These are phyloP conservation scores for Rhombomys opimus DNA, from an alignment of 2,113 vertebrate genomes.

Conservation along the genomic window DNA sequence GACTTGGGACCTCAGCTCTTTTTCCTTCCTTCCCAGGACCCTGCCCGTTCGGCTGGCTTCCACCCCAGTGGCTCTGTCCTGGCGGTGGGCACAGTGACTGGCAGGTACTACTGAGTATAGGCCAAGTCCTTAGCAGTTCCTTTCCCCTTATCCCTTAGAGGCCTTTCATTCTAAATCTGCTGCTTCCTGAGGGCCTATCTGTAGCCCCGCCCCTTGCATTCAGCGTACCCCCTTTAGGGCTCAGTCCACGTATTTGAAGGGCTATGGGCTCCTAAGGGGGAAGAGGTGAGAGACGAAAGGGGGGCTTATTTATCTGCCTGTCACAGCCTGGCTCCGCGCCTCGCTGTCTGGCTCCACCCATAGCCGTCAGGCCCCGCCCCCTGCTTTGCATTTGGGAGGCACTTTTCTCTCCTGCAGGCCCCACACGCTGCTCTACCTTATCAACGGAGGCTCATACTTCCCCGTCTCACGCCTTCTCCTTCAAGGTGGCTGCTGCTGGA, in stretches of 20 bases:
- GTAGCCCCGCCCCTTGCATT: background rate
- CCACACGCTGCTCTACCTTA: background rate
- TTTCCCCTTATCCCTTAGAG: background rate
- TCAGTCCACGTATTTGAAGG: background rate
- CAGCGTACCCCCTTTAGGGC: background rate
- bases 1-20: background rate
- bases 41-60: constrained; percentile 90
- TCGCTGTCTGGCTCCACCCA: background rate
- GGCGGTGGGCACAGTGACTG: constrained; percentile 93
- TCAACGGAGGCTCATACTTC: background rate
- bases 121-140: background rate
- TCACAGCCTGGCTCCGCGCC: background rate
- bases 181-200: background rate
- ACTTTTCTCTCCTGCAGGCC: background rate
- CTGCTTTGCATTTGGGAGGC: background rate
- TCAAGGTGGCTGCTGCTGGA: constrained; percentile 94
- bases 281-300: background rate
- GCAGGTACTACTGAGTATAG: constrained; percentile 86
- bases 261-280: background rate
- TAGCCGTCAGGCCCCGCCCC: background rate
- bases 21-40: constrained; percentile 86
- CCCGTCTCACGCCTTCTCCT: background rate
- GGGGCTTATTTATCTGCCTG: background rate
- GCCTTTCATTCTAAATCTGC: no score
- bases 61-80: constrained; percentile 92